Evolutionary conservation across 2,113 vertebrate genomes (phyloP).

Genomic region (Neogobius melanostomus): DNA sequence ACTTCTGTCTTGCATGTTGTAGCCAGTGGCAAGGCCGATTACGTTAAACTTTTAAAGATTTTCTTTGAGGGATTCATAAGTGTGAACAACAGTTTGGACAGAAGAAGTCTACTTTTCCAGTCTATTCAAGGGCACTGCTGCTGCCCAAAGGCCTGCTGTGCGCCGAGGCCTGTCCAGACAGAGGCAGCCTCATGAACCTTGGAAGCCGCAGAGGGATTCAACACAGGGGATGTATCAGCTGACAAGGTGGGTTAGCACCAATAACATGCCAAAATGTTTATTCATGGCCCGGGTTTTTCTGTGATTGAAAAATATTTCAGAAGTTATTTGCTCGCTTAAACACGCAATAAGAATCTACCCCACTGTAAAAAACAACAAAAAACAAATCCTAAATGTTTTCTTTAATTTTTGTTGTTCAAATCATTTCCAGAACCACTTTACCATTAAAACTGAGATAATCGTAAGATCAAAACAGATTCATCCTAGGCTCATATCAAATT

Average conservation of each 20-base stretch:
- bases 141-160: slow-evolving; percentile 32
- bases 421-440: too few relatives aligned
- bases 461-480: too few relatives aligned
- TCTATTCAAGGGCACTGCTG: slow-evolving; percentile 72
- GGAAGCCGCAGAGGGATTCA: slow-evolving; percentile 17
- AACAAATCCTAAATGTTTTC: too few relatives aligned
- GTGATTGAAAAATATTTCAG: background rate
- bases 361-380: too few relatives aligned
- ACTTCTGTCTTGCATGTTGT: slow-evolving; percentile 47
- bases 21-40: slow-evolving; percentile 33
- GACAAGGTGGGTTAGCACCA: slow-evolving; percentile 59
- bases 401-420: too few relatives aligned
- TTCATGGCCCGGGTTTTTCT: background rate
- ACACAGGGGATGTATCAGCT: slow-evolving; percentile 58
- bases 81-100: slow-evolving; percentile 33
- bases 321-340: background rate
- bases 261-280: background rate
- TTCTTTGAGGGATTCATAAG: slow-evolving; percentile 5
- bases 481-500: too few relatives aligned
- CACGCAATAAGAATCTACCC: too few relatives aligned
- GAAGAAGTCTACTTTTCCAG: slow-evolving; percentile 52
- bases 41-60: slow-evolving; percentile 20
- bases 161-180: slow-evolving; percentile 40
- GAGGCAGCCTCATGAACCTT: slow-evolving; percentile 57
- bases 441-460: too few relatives aligned